Evolutionary conservation across 2,888 invertebrate species (phyloP).

Genomic region (Heteropelma amictum): DNA sequence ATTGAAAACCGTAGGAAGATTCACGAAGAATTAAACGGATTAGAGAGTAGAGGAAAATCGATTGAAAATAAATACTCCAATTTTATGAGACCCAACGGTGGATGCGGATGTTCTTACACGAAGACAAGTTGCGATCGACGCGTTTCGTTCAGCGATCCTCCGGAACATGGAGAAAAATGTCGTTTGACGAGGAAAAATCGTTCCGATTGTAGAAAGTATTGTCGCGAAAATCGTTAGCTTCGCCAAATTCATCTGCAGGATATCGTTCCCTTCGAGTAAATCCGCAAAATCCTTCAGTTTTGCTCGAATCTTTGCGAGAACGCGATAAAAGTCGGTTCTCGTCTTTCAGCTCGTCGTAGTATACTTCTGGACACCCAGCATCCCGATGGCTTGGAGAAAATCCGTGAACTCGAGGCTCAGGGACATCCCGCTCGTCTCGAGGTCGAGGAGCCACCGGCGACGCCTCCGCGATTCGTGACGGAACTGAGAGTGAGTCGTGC

Average conservation of each 20-base stretch:
- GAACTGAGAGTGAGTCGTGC: slow-evolving; percentile 82
- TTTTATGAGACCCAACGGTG: slow-evolving; percentile 15
- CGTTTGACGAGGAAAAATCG: background rate
- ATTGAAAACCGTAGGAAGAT: background rate
- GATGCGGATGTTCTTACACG: background rate
- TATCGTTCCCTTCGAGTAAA: slow-evolving; percentile 17
- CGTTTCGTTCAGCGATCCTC: slow-evolving; percentile 43
- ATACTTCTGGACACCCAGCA: slow-evolving; percentile 94
- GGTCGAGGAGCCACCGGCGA: slow-evolving; percentile 89
- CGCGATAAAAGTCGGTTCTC: background rate
- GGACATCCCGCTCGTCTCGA: slow-evolving; percentile 88
- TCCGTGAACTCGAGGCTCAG: slow-evolving; percentile 93
- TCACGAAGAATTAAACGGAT: background rate
- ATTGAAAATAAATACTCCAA: background rate
- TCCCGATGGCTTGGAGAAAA: slow-evolving; percentile 94
- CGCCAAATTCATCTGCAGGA: slow-evolving; percentile 9
- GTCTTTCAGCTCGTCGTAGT: slow-evolving; percentile 84
- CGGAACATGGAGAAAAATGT: slow-evolving; percentile 7
- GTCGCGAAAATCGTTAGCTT: slow-evolving; percentile 12
- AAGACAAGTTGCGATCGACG: slow-evolving; percentile 20
- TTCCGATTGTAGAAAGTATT: background rate
- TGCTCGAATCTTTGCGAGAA: no score
- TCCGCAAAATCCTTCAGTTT: background rate
- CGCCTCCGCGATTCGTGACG: slow-evolving; percentile 90
- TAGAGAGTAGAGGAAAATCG: background rate